Evolutionary conservation across 2,797 vertebrate species (phyloP), one percentile per base, ranked within the genome.

Genomic region (Sebastes jordani): DNA sequence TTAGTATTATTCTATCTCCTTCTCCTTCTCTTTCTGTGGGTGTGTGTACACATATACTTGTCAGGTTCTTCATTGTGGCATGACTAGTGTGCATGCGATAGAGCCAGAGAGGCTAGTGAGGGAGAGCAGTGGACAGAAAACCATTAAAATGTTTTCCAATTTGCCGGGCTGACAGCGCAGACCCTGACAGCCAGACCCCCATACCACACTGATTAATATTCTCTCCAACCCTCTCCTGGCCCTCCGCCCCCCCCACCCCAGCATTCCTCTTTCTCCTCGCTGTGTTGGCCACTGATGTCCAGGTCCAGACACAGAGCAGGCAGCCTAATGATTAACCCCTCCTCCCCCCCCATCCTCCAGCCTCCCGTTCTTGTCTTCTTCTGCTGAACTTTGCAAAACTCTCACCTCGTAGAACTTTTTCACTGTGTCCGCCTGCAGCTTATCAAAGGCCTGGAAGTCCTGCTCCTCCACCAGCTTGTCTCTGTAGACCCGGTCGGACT

Each of bases 381-480:
- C 69, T 1, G 42, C 55, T 85, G 80, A 91, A 90, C 83, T 90
- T 90, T 83, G 76, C 49, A 78, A 90, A 91, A 87, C 73, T 88
- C 94, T 94, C 78, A 98, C 98, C 14, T 97, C 94, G 14, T 93
- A 98, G 88, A 95, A 96, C 92, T 97, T 99, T 92, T 95, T 97
- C 80, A 96, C 95, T 58, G 92, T 89, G 59, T 98, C 97, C 27
- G 66, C 67, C 92, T 99, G 97, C 71, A 99, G 95, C 95, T 97
- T 97, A 93, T 99, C 98, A 91, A 99, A 99, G 81, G 90, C 69
- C 4, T 78, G 74, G 7, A 96, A 95, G 87, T 99, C 98, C 36
- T 74, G 93, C 74, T 97, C 95, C 70, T 99, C 98, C 71, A 97
- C 91, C 97, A 99, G 96, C 92, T 97, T 99, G 86, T 99, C 98